A percentile compares a stretch with the other conserved stretches of the same genome.
Conservation (phyloP, 2,113 vertebrate species). For the Pteropus alecto region DNA sequence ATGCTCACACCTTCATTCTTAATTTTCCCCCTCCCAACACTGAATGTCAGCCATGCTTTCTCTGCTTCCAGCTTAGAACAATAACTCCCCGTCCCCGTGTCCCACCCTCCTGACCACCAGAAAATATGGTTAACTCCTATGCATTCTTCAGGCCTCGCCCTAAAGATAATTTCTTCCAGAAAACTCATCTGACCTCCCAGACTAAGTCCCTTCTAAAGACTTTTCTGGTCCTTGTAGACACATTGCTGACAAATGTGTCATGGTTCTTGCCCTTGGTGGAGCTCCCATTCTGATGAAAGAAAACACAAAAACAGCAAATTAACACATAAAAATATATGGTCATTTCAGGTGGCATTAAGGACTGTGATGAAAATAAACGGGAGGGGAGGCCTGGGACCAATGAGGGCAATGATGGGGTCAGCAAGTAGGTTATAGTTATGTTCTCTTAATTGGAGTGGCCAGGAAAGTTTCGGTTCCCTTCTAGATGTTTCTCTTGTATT, state of each 20-base stretch:
- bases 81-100: background rate
- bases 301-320: background rate
- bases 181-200: background rate
- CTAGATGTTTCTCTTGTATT: background rate
- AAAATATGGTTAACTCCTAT: background rate
- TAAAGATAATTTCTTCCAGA: background rate
- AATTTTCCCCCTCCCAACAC: background rate
- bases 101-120: background rate
- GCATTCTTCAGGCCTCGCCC: background rate
- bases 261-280: background rate
- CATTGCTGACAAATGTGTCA: too few relatives aligned
- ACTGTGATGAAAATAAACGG: background rate
- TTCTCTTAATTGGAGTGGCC: background rate
- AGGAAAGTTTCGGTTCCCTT: background rate
- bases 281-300: background rate
- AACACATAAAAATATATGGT: background rate
- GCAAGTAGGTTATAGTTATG: background rate
- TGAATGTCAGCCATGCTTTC: background rate
- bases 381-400: background rate
- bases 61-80: background rate
- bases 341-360: background rate
- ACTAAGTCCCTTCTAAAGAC: background rate
- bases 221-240: background rate
- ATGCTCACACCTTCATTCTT: background rate
- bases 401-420: background rate